Conservation (phyloP, 2,797 vertebrate species). For the Coilia nasus region DNA sequence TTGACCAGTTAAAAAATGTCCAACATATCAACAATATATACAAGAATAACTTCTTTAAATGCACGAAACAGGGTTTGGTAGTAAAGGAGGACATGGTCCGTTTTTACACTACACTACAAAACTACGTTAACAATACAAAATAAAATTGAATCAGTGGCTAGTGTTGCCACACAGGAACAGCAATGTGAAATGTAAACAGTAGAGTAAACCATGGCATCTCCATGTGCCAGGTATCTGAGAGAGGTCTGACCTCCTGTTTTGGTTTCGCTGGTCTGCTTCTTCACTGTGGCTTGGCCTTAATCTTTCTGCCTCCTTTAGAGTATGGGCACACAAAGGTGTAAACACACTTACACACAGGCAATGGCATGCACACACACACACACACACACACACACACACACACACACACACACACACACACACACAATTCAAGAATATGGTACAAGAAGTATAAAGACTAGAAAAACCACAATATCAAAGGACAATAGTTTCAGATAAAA, state of each 20-base stretch:
- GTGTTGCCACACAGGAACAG: background rate
- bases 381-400: background rate
- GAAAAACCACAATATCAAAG: too few species aligned
- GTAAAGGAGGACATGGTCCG: too few species aligned
- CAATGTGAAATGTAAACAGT: conserved; percentile 25
- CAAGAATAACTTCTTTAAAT: too few species aligned
- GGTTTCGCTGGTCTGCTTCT: conserved; percentile 29
- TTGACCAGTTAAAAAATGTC: too few species aligned
- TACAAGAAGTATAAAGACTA: too few species aligned
- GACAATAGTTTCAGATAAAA: too few species aligned
- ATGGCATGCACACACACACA: background rate
- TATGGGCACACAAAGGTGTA: background rate
- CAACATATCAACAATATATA: too few species aligned
- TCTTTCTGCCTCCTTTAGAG: background rate
- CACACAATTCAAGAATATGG: too few species aligned
- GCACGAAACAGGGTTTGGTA: too few species aligned
- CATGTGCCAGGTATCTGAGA: conserved; percentile 30
- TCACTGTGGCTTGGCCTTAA: conserved; percentile 35
- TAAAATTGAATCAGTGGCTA: background rate
- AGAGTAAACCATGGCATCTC: conserved; percentile 12
- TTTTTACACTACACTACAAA: background rate
- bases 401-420: background rate
- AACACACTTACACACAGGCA: background rate
- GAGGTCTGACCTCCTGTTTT: conserved; percentile 1
- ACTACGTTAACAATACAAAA: background rate